Evolutionary conservation across 2,113 vertebrate genomes (phyloP).

Genomic region (Poicephalus meyeri): DNA sequence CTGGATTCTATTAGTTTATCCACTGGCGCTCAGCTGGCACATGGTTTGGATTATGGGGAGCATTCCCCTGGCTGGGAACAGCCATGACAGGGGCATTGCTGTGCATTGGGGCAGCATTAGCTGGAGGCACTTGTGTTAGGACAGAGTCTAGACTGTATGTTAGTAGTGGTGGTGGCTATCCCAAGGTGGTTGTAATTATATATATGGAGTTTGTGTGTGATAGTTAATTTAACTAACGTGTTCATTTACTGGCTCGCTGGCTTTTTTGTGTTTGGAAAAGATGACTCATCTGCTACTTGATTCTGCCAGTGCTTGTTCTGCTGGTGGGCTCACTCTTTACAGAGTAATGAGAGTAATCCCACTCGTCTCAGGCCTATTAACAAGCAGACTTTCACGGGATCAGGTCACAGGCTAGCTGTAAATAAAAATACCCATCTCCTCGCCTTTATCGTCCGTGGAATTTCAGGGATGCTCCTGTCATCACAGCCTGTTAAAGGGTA

Average conservation of each 20-base stretch:
- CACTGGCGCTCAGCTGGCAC: not conserved
- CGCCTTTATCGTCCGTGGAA: not conserved
- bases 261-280: slow-evolving; percentile 47
- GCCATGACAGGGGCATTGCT: not conserved
- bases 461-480: not conserved
- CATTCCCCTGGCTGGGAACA: not conserved
- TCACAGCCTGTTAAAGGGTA: not conserved
- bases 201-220: not conserved
- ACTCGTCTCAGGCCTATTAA: not conserved
- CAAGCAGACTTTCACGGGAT: not conserved
- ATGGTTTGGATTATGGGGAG: not conserved
- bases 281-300: slow-evolving; percentile 31
- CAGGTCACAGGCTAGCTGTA: not conserved
- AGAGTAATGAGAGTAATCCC: slow-evolving; percentile 6
- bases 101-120: not conserved
- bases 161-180: fast-evolving
- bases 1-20: too few species aligned
- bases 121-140: not conserved
- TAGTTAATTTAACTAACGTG: slow-evolving; percentile 18
- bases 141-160: not conserved
- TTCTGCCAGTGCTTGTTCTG: slow-evolving; percentile 44
- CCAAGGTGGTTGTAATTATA: not conserved
- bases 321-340: not conserved
- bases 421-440: slow-evolving; percentile 30
- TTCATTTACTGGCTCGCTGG: not conserved